Evolutionary conservation across 1,140 invertebrate genomes (phyloP).

Genomic region (Dufourea novaeangliae): DNA sequence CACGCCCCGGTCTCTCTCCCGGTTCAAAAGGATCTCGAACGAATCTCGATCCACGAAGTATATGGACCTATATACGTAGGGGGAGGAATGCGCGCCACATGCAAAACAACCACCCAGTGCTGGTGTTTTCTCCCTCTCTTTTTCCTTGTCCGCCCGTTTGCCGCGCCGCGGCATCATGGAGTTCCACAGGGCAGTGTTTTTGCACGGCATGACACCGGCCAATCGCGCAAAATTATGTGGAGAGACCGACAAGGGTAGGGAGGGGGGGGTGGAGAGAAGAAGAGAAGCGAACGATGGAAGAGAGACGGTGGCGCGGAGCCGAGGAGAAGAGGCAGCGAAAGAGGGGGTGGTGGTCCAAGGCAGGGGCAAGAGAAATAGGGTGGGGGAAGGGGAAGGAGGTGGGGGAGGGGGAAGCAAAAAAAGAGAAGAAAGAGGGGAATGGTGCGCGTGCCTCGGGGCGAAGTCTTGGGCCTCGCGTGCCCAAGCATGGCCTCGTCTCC

Average conservation of each 20-base stretch:
- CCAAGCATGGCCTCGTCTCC: constrained; percentile 75
- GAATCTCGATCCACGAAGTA: constrained; percentile 36
- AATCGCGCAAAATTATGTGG: constrained; percentile 73
- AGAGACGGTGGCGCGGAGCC: too few species aligned
- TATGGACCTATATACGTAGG: too few species aligned
- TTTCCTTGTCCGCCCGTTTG: constrained; percentile 55
- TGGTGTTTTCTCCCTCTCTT: too few species aligned
- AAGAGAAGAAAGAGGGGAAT: constrained; percentile 50
- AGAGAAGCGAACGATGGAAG: constrained; percentile 21
- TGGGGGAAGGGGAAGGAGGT: constrained; percentile 2
- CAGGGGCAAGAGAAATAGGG: constrained; percentile 28
- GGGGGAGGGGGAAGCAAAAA: constrained; percentile 7
- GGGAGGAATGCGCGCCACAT: constrained; percentile 22
- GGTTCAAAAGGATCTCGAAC: constrained; percentile 41
- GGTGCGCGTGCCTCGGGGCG: constrained; percentile 76
- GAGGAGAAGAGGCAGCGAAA: neutral
- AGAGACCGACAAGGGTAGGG: constrained; percentile 48
- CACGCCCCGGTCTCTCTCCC: constrained; percentile 36
- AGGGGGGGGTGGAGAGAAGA: constrained; percentile 55
- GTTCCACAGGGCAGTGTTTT: constrained; percentile 43
- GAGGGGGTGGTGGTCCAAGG: neutral
- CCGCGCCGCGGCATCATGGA: constrained; percentile 54
- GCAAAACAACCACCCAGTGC: constrained; percentile 58
- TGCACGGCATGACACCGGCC: constrained; percentile 65
- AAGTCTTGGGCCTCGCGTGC: constrained; percentile 77